Conservation (phyloP, 2,888 invertebrate genomes). For the Rhynchonema sp. region DNA sequence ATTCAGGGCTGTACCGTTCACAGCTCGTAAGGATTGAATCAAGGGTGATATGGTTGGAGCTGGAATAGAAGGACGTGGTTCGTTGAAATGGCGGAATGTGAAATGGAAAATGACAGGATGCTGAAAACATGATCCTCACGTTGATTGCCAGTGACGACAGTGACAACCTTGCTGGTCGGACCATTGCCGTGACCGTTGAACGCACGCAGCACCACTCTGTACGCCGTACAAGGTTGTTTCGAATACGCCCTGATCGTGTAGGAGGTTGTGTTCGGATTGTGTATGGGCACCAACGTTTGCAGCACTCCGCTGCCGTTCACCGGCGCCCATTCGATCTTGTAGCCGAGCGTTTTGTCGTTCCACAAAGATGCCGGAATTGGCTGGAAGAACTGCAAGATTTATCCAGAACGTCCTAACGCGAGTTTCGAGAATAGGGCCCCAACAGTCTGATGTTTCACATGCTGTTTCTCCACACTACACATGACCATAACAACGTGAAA, state of each 20-base stretch:
- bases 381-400: too few relatives aligned
- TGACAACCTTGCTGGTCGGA: neutral
- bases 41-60: neutral
- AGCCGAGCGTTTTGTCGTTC: neutral
- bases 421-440: too few relatives aligned
- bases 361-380: neutral
- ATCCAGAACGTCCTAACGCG: too few relatives aligned
- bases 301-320: neutral
- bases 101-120: neutral
- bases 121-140: neutral
- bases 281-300: neutral
- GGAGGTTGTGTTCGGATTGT: neutral
- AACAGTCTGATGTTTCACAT: too few relatives aligned
- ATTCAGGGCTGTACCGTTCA: neutral
- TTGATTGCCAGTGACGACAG: neutral
- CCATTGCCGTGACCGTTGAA: neutral
- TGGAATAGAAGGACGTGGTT: neutral
- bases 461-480: too few relatives aligned
- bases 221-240: neutral
- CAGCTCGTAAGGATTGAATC: neutral
- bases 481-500: too few relatives aligned
- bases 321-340: neutral
- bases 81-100: neutral
- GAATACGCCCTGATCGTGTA: neutral
- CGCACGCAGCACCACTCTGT: neutral